Evolutionary conservation across 23 tunicate species (phyloP).

Genomic region (Corella eumyota): DNA sequence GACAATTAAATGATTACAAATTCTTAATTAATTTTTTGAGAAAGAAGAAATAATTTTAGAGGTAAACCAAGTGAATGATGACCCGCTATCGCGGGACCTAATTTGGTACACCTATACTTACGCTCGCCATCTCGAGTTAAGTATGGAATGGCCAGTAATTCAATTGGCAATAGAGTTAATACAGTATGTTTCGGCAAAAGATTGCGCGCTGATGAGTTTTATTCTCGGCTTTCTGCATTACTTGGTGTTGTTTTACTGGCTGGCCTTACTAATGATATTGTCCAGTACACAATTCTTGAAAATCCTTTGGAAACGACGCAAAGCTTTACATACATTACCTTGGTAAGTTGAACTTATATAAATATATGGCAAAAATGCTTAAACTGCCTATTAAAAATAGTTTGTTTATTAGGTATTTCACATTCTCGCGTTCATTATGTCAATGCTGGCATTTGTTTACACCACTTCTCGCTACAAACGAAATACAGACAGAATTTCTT

Average conservation of each 20-base stretch:
- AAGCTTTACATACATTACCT: constrained; percentile 33
- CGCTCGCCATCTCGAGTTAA: no score
- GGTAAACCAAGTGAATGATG: no score
- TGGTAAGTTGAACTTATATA: constrained; percentile 25
- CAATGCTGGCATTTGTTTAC: constrained; percentile 28
- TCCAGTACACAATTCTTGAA: constrained; percentile 26
- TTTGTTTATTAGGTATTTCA: constrained; percentile 20
- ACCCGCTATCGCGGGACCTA: no score
- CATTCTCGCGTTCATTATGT: constrained; percentile 23
- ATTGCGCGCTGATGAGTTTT: constrained; percentile 5
- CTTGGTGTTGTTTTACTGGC: constrained; percentile 31
- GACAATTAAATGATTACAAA: no score
- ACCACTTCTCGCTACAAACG: constrained; percentile 16
- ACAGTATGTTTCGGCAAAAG: constrained; percentile 7
- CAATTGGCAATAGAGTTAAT: constrained; percentile 4
- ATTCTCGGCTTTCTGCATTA: constrained; percentile 21
- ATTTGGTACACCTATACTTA: no score
- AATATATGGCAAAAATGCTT: neutral
- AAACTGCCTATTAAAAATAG: neutral
- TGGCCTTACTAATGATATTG: constrained; percentile 31
- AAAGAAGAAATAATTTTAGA: no score
- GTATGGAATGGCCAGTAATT: constrained; percentile 43
- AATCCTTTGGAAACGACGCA: constrained; percentile 55
- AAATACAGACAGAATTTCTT: constrained; percentile 24
- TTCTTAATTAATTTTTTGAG: no score